Percentiles rank a stretch among this genome's conserved stretches.
phyloP scores from a whole-genome alignment of 2,888 invertebrate genomes.

The Boloria euphrosyne region DNA sequence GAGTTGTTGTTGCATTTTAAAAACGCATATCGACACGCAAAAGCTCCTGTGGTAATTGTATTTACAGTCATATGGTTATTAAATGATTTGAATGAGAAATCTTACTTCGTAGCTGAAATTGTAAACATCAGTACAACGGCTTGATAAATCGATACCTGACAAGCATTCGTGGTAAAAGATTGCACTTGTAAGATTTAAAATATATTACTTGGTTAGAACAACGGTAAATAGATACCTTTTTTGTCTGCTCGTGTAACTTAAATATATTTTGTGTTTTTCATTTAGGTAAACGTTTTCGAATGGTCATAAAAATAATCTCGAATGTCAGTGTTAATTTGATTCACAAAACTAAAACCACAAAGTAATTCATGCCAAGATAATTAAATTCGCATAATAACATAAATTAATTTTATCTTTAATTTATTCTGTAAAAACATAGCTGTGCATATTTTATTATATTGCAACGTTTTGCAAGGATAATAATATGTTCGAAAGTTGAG shows the following conservation, averaged over 20 bases:
- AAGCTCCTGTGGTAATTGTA: background rate
- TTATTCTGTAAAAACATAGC: no score
- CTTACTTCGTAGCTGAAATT: slow-evolving; percentile 16
- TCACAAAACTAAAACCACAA: no score
- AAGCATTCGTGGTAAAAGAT: slow-evolving; percentile 26
- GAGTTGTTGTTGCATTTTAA: slow-evolving; percentile 18
- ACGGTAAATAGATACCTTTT: slow-evolving; percentile 9
- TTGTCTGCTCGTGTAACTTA: slow-evolving; percentile 4
- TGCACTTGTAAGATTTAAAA: slow-evolving; percentile 37
- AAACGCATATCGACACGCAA: slow-evolving; percentile 21
- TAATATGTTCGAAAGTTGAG: no score
- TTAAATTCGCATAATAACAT: no score
- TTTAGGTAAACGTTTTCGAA: background rate
- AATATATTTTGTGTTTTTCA: background rate
- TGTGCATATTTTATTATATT: no score
- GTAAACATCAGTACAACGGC: slow-evolving; percentile 24
- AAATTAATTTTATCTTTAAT: no score
- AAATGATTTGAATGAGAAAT: slow-evolving; percentile 10
- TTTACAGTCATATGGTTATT: slow-evolving; percentile 5
- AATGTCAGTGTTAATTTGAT: no score
- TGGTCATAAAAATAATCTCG: no score
- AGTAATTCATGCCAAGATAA: no score
- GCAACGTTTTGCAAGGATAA: no score
- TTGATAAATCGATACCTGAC: slow-evolving; percentile 33
- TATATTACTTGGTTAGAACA: slow-evolving; percentile 17